Evolutionary conservation across 2,888 invertebrate species (phyloP).

Genomic region (Urechis unicinctus): DNA sequence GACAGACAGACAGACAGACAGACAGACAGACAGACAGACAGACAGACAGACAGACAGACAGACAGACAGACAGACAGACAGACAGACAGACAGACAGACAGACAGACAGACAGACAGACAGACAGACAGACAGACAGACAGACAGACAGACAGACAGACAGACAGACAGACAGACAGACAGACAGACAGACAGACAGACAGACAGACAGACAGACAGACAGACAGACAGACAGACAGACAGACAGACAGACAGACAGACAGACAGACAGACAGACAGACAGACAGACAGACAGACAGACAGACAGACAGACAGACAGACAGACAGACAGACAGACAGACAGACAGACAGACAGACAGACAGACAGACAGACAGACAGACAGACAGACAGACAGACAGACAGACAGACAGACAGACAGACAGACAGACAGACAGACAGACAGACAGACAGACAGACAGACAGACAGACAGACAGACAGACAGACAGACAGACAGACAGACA

Average conservation of each 20-base stretch:
- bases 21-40: too few relatives aligned
- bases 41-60: too few relatives aligned
- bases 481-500: background rate
- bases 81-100: too few relatives aligned
- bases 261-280: conserved; percentile 6
- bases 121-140: too few relatives aligned
- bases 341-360: too few relatives aligned
- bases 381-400: conserved; percentile 13
- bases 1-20: too few relatives aligned
- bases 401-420: conserved; percentile 6
- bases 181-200: conserved; percentile 4
- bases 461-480: conserved; percentile 1
- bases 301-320: conserved; percentile 5
- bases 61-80: too few relatives aligned
- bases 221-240: background rate
- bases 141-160: conserved; percentile 4
- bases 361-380: conserved; percentile 12
- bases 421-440: conserved; percentile 8
- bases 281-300: conserved; percentile 6
- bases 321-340: too few relatives aligned
- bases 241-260: conserved; percentile 4
- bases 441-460: conserved; percentile 12
- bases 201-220: conserved; percentile 3
- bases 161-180: conserved; percentile 6
- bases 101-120: too few relatives aligned